Conservation (phyloP, 2,797 vertebrate species). For the Spinus pinus region DNA sequence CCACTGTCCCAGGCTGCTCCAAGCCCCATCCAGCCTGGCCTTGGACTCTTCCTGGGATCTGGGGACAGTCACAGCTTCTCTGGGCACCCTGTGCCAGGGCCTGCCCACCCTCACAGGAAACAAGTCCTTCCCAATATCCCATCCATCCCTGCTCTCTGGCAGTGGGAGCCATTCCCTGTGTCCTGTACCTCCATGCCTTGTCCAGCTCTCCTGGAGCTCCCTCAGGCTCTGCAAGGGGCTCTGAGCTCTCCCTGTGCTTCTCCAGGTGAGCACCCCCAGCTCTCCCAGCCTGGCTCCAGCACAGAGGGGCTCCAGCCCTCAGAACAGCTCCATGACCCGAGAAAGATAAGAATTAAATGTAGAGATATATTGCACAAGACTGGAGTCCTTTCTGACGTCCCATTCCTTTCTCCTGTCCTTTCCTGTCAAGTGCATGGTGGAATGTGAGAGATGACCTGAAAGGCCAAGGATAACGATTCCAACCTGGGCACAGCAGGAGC, state of each 20-base stretch:
- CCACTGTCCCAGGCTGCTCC: neutral
- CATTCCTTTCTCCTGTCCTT: neutral
- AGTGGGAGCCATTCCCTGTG: neutral
- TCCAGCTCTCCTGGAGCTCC: neutral
- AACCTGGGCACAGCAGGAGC: neutral
- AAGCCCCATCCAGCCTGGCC: fast-evolving
- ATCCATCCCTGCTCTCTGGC: neutral
- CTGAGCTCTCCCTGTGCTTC: neutral
- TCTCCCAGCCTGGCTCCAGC: neutral
- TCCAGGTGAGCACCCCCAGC: neutral
- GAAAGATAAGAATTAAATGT: neutral
- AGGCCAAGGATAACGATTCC: neutral
- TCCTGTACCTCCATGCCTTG: neutral
- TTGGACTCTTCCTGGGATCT: neutral
- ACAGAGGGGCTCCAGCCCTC: neutral
- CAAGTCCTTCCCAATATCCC: neutral
- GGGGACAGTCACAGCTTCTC: neutral
- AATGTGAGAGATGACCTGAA: neutral
- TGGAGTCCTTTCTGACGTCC: neutral
- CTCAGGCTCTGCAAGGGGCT: neutral
- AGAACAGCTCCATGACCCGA: neutral
- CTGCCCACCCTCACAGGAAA: fast-evolving
- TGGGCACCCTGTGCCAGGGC: neutral
- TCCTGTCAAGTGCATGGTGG: neutral
- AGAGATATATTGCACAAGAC: neutral